Evolutionary conservation across 2,888 invertebrate species (phyloP).

Genomic region (Teleogryllus oceanicus): DNA sequence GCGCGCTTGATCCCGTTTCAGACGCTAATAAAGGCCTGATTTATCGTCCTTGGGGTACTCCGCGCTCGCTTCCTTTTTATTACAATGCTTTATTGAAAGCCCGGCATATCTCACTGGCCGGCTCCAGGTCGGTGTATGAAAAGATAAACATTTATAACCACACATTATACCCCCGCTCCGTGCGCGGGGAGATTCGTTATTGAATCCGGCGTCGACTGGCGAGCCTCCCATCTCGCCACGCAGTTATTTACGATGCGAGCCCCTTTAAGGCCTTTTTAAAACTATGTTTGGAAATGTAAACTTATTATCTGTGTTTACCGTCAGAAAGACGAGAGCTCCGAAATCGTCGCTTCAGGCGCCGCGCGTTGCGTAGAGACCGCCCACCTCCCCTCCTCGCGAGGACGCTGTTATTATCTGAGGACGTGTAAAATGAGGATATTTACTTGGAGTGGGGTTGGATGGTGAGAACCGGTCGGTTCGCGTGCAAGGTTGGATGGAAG

Average conservation of each 20-base stretch:
- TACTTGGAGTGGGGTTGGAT: too few species aligned
- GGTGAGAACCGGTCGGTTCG: too few species aligned
- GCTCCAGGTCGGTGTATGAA: constrained; percentile 4
- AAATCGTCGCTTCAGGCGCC: not conserved
- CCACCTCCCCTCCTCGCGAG: too few species aligned
- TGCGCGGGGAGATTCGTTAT: not conserved
- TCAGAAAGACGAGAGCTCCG: not conserved
- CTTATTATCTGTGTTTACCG: not conserved
- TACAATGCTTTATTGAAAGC: constrained; percentile 9
- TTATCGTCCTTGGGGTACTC: not conserved
- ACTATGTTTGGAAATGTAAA: constrained; percentile 4
- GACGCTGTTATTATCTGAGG: too few species aligned
- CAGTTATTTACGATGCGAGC: not conserved
- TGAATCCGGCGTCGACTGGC: not conserved
- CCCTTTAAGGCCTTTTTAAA: not conserved
- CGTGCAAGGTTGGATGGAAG: too few species aligned
- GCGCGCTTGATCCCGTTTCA: not conserved
- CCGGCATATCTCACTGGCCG: constrained; percentile 11
- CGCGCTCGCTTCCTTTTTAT: not conserved
- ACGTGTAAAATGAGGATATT: too few species aligned
- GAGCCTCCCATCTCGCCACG: not conserved
- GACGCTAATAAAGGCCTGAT: constrained; percentile 18
- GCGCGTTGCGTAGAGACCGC: too few species aligned
- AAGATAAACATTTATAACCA: constrained; percentile 18
- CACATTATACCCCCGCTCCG: not conserved